These are phyloP conservation scores for Platyura marginata DNA, from an alignment of 1,140 invertebrate species.

Conservation along the genomic window DNA sequence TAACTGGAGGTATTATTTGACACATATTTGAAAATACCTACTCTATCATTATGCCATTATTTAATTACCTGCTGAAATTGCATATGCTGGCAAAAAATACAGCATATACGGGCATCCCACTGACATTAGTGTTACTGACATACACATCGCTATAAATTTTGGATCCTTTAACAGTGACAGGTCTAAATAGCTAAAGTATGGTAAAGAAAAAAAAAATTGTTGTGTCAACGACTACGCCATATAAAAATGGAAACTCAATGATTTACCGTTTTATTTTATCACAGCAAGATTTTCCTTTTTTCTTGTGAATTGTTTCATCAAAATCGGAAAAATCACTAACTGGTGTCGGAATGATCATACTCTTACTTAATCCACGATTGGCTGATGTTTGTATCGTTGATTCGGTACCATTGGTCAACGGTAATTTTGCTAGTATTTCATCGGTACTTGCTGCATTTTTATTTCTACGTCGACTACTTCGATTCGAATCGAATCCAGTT, in stretches of 20 bases:
- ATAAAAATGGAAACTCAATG: conserved; percentile 5
- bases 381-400: conserved; percentile 1
- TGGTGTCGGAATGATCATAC: conserved; percentile 24
- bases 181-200: conserved; percentile 39
- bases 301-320: conserved; percentile 9
- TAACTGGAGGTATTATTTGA: too few relatives aligned
- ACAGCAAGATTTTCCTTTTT: conserved; percentile 17
- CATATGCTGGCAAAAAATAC: conserved; percentile 54
- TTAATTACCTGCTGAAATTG: conserved; percentile 29
- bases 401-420: conserved; percentile 10
- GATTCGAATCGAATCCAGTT: conserved; percentile 19
- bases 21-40: too few relatives aligned
- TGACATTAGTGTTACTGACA: conserved; percentile 53
- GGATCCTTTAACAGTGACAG: conserved; percentile 42
- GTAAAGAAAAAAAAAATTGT: neutral
- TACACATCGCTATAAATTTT: conserved; percentile 49
- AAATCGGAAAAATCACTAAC: conserved; percentile 18
- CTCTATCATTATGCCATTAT: neutral
- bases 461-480: conserved; percentile 17
- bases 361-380: conserved; percentile 21
- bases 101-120: conserved; percentile 56
- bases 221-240: conserved; percentile 12
- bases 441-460: conserved; percentile 19
- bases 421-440: conserved; percentile 18
- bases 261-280: conserved; percentile 5